phyloP scores from a whole-genome alignment of 2,888 invertebrate species.

The Acleris holmiana region DNA sequence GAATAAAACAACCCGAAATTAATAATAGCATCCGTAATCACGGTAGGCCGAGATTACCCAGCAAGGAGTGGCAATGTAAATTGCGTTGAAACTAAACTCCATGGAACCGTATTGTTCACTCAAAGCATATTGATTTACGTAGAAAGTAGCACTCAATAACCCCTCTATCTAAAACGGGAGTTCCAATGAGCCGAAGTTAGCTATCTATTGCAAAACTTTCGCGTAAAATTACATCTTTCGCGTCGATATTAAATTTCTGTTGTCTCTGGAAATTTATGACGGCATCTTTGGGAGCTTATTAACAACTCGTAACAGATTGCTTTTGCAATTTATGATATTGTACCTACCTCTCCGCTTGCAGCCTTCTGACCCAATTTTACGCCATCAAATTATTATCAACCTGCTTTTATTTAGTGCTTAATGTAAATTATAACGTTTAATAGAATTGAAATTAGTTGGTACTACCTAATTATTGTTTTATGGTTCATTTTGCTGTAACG shows the following conservation, averaged over 20 bases:
- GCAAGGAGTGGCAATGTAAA: slow-evolving; percentile 16
- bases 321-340: slow-evolving; percentile 42
- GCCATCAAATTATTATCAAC: background rate
- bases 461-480: no score
- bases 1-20: no score
- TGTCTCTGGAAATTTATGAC: slow-evolving; percentile 73
- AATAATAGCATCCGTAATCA: no score
- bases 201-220: slow-evolving; percentile 78
- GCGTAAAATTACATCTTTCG: slow-evolving; percentile 75
- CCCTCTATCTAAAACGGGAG: slow-evolving; percentile 59
- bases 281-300: slow-evolving; percentile 61
- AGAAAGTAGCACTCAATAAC: slow-evolving; percentile 67
- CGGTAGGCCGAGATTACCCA: background rate
- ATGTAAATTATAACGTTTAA: no score
- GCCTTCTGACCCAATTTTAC: slow-evolving; percentile 2
- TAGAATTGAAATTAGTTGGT: no score
- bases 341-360: slow-evolving; percentile 9
- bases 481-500: no score
- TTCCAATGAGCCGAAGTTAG: slow-evolving; percentile 65
- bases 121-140: slow-evolving; percentile 68
- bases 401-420: background rate
- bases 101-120: slow-evolving; percentile 56
- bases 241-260: slow-evolving; percentile 78
- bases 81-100: slow-evolving; percentile 34
- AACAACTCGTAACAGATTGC: slow-evolving; percentile 60